These are phyloP conservation scores for Syncerus caffer DNA, from an alignment of 2,797 vertebrate genomes.

Conservation along the genomic window DNA sequence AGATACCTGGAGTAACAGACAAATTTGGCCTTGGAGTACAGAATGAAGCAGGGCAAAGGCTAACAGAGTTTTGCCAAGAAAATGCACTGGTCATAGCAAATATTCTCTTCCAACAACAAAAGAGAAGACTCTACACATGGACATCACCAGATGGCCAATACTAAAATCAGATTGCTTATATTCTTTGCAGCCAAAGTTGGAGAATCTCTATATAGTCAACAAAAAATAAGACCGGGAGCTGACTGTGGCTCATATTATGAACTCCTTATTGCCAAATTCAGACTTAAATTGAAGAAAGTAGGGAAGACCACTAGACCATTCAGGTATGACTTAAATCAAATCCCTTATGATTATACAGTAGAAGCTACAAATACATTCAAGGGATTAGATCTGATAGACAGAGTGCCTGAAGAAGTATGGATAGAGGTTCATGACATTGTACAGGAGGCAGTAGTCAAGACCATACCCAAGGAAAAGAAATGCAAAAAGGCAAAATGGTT, in stretches of 20 bases:
- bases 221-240: background rate
- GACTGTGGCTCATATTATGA: background rate
- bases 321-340: background rate
- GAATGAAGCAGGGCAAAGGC: background rate
- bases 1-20: background rate
- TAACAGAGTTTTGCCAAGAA: background rate
- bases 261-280: background rate
- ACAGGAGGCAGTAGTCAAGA: background rate
- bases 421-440: background rate
- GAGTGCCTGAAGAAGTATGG: background rate
- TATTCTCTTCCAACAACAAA: background rate
- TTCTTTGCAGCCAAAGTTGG: background rate
- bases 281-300: background rate
- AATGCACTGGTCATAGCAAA: background rate
- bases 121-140: background rate
- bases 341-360: background rate
- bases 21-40: background rate
- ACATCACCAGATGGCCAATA: background rate
- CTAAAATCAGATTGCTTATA: background rate
- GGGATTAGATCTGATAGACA: background rate
- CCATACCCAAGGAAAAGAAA: background rate
- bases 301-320: background rate
- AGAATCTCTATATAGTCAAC: background rate
- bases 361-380: background rate
- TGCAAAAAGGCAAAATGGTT: background rate